A percentile compares a stretch with the other conserved stretches of the same genome.
phyloP scores from a whole-genome alignment of 1,140 invertebrate genomes.

The Apis florea region DNA sequence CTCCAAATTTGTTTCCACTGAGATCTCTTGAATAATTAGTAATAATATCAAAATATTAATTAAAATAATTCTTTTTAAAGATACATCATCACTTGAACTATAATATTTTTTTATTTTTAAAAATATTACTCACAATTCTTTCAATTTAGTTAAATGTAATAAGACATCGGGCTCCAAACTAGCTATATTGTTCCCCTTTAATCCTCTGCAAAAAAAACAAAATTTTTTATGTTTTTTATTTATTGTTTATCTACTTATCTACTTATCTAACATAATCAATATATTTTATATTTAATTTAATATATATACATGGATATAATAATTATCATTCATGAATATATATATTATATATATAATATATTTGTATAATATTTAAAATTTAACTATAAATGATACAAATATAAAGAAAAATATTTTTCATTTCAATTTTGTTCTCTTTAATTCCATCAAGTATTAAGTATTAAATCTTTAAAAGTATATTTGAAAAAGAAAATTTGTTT shows the following conservation, averaged over 20 bases:
- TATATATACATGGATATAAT: accelerated
- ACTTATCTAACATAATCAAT: neutral
- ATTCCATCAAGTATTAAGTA: slow-evolving; percentile 22
- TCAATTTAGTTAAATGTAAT: slow-evolving; percentile 68
- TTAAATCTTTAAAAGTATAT: slow-evolving; percentile 15
- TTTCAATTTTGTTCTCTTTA: slow-evolving; percentile 55
- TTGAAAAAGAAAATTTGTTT: neutral
- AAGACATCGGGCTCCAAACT: slow-evolving; percentile 71
- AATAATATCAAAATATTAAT: too few species aligned
- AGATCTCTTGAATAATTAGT: slow-evolving; percentile 67
- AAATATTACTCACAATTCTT: slow-evolving; percentile 69
- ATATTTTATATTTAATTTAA: neutral
- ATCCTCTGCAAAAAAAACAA: slow-evolving; percentile 56
- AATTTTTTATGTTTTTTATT: neutral
- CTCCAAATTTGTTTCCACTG: slow-evolving; percentile 73
- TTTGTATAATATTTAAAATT: neutral
- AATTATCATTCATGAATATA: neutral
- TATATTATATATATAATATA: neutral
- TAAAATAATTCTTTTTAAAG: neutral
- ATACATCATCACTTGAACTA: neutral
- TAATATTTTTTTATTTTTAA: neutral
- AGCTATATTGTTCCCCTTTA: slow-evolving; percentile 73
- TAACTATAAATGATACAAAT: neutral
- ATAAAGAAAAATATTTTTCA: slow-evolving; percentile 38
- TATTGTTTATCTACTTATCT: neutral